phyloP scores from a whole-genome alignment of 2,113 vertebrate genomes.

The Limnothrissa miodon region DNA sequence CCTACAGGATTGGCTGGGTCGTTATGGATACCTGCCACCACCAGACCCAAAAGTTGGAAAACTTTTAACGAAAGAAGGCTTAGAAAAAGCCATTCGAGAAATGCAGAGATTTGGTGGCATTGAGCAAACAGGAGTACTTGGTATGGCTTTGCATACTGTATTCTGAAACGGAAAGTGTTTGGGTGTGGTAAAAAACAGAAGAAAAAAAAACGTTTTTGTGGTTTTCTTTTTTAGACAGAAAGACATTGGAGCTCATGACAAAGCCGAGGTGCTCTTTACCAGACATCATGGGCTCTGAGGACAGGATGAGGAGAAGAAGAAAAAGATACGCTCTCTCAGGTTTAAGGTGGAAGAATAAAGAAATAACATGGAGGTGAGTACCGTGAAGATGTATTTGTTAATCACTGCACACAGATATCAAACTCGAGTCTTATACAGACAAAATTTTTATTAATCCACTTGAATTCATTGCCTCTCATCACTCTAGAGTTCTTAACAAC shows the following conservation, averaged over 20 bases:
- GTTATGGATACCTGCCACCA: constrained; percentile 84
- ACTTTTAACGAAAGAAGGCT: constrained; percentile 74
- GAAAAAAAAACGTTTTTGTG: neutral
- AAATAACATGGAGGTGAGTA: constrained; percentile 79
- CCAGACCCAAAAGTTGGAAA: constrained; percentile 74
- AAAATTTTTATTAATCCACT: neutral
- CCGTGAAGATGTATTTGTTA: neutral
- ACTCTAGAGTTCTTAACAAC: neutral
- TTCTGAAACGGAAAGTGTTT: neutral
- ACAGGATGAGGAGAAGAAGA: constrained; percentile 69
- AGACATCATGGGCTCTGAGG: constrained; percentile 74
- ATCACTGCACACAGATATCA: neutral
- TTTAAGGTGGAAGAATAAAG: constrained; percentile 73
- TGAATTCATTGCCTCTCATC: neutral
- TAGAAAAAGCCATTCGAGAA: constrained; percentile 72
- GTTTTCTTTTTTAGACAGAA: constrained; percentile 60
- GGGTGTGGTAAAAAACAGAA: neutral
- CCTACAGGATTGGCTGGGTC: constrained; percentile 82
- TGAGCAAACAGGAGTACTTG: constrained; percentile 73
- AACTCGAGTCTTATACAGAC: neutral
- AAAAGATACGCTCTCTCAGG: constrained; percentile 77
- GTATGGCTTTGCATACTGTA: constrained; percentile 57
- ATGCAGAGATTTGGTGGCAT: constrained; percentile 87
- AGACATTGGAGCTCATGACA: constrained; percentile 76
- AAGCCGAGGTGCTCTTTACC: constrained; percentile 85